phyloP scores from a whole-genome alignment of 1,140 invertebrate genomes.

The Propsilocerus akamusi region DNA sequence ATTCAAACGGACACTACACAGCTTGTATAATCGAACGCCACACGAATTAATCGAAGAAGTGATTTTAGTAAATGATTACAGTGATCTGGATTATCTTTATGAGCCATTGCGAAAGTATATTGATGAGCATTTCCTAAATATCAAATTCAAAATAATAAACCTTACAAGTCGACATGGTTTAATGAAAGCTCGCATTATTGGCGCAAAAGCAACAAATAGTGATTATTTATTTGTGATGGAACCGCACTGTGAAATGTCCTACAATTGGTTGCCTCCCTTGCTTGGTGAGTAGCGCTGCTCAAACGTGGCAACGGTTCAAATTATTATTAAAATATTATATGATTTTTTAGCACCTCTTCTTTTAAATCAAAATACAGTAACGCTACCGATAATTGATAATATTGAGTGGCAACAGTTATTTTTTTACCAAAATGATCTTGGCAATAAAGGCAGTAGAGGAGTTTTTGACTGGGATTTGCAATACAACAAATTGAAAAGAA shows the following conservation, averaged over 20 bases:
- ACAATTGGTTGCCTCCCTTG: constrained; percentile 67
- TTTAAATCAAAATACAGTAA: constrained; percentile 74
- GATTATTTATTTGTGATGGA: constrained; percentile 84
- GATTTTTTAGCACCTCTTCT: constrained; percentile 65
- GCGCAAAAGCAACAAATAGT: constrained; percentile 59
- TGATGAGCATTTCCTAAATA: constrained; percentile 43
- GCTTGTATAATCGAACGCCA: constrained; percentile 71
- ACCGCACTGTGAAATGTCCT: constrained; percentile 78
- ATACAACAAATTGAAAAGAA: constrained; percentile 46
- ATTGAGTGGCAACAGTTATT: background rate
- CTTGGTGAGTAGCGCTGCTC: constrained; percentile 45
- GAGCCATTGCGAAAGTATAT: constrained; percentile 59
- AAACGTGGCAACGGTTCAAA: constrained; percentile 60
- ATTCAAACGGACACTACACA: constrained; percentile 61
- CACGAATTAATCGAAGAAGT: constrained; percentile 66
- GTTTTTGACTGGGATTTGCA: background rate
- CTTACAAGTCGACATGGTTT: constrained; percentile 57
- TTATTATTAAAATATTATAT: constrained; percentile 56
- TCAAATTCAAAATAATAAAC: constrained; percentile 51
- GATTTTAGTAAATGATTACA: constrained; percentile 85
- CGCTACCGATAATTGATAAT: constrained; percentile 53
- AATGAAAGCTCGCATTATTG: constrained; percentile 71
- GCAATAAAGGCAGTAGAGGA: background rate
- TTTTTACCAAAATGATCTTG: background rate
- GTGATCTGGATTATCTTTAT: constrained; percentile 48